Percentiles rank a stretch among this genome's conserved stretches.
phyloP scores from a whole-genome alignment of 2,113 vertebrate genomes.

The Capreolus pygargus region DNA sequence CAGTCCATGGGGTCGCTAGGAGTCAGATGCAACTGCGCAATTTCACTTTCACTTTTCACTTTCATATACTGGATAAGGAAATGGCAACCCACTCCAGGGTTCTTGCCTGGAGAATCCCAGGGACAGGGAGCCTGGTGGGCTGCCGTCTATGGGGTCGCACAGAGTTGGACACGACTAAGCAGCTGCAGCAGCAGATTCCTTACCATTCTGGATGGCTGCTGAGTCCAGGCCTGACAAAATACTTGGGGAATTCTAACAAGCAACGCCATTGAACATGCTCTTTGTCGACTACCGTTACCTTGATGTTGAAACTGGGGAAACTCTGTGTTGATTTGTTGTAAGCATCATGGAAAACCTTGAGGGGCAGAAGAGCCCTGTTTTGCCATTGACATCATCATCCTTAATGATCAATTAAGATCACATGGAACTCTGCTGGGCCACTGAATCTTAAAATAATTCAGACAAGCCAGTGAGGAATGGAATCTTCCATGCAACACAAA shows the following conservation, averaged over 20 bases:
- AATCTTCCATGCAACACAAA: not conserved
- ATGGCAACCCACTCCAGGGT: too few relatives aligned
- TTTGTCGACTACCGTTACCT: not conserved
- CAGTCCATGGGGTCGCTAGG: too few relatives aligned
- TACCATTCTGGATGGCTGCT: not conserved
- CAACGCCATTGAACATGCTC: fast-evolving
- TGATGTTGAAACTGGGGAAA: not conserved
- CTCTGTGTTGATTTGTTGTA: not conserved
- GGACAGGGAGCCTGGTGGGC: too few relatives aligned
- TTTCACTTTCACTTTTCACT: too few relatives aligned
- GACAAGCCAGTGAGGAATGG: not conserved
- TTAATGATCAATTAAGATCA: not conserved
- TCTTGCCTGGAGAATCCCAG: too few relatives aligned
- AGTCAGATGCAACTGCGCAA: too few relatives aligned
- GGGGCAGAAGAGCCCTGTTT: not conserved
- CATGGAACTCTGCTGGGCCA: not conserved
- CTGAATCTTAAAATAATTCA: not conserved
- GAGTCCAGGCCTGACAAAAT: not conserved
- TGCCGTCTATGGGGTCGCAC: too few relatives aligned
- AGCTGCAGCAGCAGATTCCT: not conserved
- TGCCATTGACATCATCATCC: not conserved
- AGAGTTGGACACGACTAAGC: too few relatives aligned
- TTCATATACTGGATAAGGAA: too few relatives aligned
- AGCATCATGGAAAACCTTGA: not conserved
- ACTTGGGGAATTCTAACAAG: not conserved